Base-by-base conservation (phyloP, 1,140 invertebrate genomes). In the Pseudomyrmex gracilis region DNA sequence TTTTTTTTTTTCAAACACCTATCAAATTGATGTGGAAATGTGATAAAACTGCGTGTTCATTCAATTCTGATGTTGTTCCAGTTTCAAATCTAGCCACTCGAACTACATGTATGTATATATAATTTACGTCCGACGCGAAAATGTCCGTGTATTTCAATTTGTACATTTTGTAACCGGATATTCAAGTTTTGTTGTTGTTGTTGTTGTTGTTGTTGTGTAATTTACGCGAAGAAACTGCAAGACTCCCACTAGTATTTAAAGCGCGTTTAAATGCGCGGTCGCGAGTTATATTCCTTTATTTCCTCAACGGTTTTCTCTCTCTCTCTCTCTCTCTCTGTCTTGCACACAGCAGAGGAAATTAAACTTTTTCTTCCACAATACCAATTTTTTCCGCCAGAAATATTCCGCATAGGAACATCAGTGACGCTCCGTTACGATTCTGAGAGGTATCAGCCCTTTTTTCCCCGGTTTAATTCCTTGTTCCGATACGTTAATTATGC, bases 401-500 rank as follows among this genome's bases (percentile, higher is more conserved):
- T 34, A 7, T 80, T 71, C 2, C 66, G 43, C 66, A 7, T 45
- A 49, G 43, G 57, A 80, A 71, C 60, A 71, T 80, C 71, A 70
- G 70, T 55, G 76, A 80, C 76, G 76, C 66, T 22, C 55, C 53
- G 55, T 71, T 80, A 71, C 20, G 20, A 66, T 22, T 20, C 34
- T 13, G 43, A 43, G 51, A 57, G 7, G 60, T 70, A 71, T 80
- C 71, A 70, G 76, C 17, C 9, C 17, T 17, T n/a, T 13, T 13
- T 10, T 22, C 9, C 20, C 47, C 10, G 47, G 7, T 22, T 12
- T 34, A 4, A 12, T 15, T 15, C 3, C 13, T 34, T 8, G 7
- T 17, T 34, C 43, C 76, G 66, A 80, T 80, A 80, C 66, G 43
- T 80, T 80, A 80, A 80, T 80, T 80, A 71, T 71, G 20, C 76